Conservation (phyloP, 2,888 invertebrate genomes). For the Ecliptopera silaceata region DNA sequence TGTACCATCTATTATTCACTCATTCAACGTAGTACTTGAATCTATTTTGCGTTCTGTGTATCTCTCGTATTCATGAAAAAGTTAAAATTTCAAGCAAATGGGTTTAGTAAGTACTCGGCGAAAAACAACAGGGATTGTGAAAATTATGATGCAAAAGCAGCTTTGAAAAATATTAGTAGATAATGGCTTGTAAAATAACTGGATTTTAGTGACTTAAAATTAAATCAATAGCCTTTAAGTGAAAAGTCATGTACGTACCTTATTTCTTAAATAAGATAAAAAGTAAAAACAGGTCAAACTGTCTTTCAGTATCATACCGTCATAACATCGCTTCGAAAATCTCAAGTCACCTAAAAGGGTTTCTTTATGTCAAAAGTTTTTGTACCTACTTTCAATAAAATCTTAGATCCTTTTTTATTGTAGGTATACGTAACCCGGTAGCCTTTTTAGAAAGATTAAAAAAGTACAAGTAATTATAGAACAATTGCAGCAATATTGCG, state of each 20-base stretch:
- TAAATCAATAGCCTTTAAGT: no score
- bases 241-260: no score
- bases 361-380: background rate
- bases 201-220: no score
- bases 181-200: no score
- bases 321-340: no score
- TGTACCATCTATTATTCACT: slow-evolving; percentile 15
- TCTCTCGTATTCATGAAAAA: slow-evolving; percentile 12
- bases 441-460: background rate
- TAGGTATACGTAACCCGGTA: no score
- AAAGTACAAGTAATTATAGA: background rate
- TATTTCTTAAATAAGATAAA: no score
- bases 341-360: background rate
- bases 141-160: background rate
- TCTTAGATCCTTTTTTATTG: no score
- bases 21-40: background rate
- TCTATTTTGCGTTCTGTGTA: background rate
- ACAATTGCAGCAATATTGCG: background rate
- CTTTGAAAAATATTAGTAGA: background rate
- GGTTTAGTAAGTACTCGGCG: background rate
- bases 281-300: no score
- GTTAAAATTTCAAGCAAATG: slow-evolving; percentile 8
- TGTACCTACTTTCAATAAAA: background rate
- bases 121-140: background rate
- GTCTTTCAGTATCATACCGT: no score